phyloP scores from a whole-genome alignment of 2,888 invertebrate genomes.

The Cetonia aurata region DNA sequence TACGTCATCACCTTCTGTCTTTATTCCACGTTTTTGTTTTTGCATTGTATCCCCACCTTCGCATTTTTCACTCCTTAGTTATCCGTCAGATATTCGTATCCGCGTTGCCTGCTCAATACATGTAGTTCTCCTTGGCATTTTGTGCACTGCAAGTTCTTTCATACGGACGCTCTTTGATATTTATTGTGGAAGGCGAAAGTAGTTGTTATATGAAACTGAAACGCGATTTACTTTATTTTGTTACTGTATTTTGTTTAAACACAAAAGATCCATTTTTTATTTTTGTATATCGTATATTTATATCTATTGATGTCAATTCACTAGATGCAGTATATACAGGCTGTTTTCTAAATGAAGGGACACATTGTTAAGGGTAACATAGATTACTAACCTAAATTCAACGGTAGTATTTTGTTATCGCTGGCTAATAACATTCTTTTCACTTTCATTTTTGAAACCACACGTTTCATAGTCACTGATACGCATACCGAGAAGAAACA shows the following conservation, averaged over 20 bases:
- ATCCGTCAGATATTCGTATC: conserved; percentile 44
- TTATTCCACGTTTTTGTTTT: conserved; percentile 14
- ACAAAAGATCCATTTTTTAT: too few relatives aligned
- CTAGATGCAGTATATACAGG: background rate
- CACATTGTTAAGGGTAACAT: too few relatives aligned
- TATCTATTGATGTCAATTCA: background rate
- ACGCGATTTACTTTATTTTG: background rate
- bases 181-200: conserved; percentile 24
- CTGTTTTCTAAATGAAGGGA: too few relatives aligned
- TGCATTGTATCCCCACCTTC: conserved; percentile 16
- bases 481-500: too few relatives aligned
- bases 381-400: too few relatives aligned
- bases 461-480: too few relatives aligned
- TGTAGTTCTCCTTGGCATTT: conserved; percentile 63
- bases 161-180: conserved; percentile 38
- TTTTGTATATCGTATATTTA: background rate
- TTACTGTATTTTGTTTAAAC: too few relatives aligned
- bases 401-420: too few relatives aligned
- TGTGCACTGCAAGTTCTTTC: conserved; percentile 43
- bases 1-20: background rate
- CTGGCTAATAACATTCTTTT: too few relatives aligned
- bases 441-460: too few relatives aligned
- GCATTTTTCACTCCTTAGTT: conserved; percentile 34
- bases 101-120: conserved; percentile 49
- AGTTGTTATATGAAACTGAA: conserved; percentile 29